phyloP scores from a whole-genome alignment of 2,888 invertebrate genomes.

The Scaptomyza polygonia region DNA sequence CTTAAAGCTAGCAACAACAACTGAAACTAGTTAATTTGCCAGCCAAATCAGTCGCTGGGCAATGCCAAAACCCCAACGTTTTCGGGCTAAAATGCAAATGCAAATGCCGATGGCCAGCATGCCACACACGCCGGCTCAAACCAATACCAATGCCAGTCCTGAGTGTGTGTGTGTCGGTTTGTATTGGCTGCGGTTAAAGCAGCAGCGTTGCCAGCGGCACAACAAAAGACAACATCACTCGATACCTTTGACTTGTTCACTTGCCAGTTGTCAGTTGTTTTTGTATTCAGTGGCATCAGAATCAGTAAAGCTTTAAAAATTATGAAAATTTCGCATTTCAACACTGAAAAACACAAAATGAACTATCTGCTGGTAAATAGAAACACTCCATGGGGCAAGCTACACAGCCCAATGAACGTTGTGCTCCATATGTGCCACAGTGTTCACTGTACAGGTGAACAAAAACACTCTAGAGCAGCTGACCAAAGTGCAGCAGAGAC shows the following conservation, averaged over 20 bases:
- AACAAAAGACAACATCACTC: conserved; percentile 30
- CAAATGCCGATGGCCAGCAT: conserved; percentile 43
- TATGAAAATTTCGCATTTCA: no score
- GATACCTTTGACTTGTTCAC: conserved; percentile 31
- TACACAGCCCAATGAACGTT: no score
- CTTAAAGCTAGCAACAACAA: conserved; percentile 35
- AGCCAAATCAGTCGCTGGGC: conserved; percentile 37
- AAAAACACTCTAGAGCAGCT: conserved; percentile 14
- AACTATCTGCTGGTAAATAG: no score
- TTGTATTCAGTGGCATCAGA: conserved; percentile 11
- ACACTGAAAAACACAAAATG: no score
- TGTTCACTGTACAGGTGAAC: not conserved
- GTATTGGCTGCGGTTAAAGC: conserved; percentile 67
- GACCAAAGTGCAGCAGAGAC: conserved; percentile 29
- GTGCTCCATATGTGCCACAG: no score
- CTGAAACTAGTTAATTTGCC: conserved; percentile 53
- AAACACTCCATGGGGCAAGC: no score
- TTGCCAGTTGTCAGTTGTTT: conserved; percentile 28
- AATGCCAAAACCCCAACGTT: conserved; percentile 53
- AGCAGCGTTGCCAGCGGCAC: conserved; percentile 32
- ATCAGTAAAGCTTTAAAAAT: no score
- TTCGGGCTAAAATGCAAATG: conserved; percentile 43
- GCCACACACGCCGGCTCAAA: conserved; percentile 24
- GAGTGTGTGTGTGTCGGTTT: conserved; percentile 24
- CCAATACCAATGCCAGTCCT: conserved; percentile 33